These are phyloP conservation scores for Mesorhabditis spiculigera DNA, from an alignment of 2,888 invertebrate genomes.

Conservation along the genomic window DNA sequence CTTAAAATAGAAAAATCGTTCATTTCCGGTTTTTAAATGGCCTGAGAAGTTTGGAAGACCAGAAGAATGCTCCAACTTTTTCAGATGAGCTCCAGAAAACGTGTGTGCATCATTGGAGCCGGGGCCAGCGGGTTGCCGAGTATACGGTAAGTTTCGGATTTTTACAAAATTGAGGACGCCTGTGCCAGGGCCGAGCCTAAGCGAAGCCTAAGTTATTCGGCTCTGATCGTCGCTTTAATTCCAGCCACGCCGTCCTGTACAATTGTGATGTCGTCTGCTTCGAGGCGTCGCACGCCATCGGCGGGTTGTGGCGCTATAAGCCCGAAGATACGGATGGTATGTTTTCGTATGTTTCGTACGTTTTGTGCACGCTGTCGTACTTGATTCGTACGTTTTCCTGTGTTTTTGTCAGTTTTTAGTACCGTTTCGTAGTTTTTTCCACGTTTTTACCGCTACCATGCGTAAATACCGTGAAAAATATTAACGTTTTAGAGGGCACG, in stretches of 20 bases:
- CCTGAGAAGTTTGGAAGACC: too few relatives aligned
- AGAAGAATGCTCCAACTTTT: background rate
- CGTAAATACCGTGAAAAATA: background rate
- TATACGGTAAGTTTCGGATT: too few relatives aligned
- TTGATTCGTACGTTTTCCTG: background rate
- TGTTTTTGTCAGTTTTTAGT: too few relatives aligned
- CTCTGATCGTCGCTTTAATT: background rate
- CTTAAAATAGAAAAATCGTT: too few relatives aligned
- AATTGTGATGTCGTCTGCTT: constrained; percentile 57
- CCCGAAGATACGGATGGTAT: constrained; percentile 31
- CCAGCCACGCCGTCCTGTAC: constrained; percentile 42
- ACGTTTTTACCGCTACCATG: too few relatives aligned
- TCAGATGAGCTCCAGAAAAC: background rate
- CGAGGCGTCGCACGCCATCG: constrained; percentile 56
- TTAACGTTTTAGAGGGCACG: constrained; percentile 21
- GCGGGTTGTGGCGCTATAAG: constrained; percentile 58
- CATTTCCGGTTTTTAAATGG: too few relatives aligned
- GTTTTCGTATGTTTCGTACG: background rate
- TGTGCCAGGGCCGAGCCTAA: too few relatives aligned
- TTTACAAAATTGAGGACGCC: too few relatives aligned
- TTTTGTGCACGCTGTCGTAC: background rate
- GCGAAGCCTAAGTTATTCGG: too few relatives aligned
- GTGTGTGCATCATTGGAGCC: background rate
- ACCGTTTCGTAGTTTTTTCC: too few relatives aligned
- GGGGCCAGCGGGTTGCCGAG: background rate